Percentiles rank a stretch among this genome's conserved stretches.
These are phyloP conservation scores for Gymnoscelis rufifasciata DNA, from an alignment of 2,888 invertebrate genomes.

Conservation along the genomic window DNA sequence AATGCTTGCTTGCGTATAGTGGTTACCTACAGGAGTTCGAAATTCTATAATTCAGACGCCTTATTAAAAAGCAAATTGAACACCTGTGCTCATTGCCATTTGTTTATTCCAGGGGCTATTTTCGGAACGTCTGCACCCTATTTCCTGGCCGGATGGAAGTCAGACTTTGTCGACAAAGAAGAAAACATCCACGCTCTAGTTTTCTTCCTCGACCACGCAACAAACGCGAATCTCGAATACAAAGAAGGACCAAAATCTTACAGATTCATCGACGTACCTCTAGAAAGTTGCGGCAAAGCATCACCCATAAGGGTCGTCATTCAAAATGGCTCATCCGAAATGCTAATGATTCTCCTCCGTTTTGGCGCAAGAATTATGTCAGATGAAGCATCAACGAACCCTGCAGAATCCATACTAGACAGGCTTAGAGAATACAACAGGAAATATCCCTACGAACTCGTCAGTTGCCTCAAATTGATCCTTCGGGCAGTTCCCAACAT, in stretches of 20 bases:
- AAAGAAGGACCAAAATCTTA: conserved; percentile 50
- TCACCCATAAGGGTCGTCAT: conserved; percentile 86
- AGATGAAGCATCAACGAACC: conserved; percentile 79
- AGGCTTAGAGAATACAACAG: conserved; percentile 81
- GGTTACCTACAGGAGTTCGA: too few relatives aligned
- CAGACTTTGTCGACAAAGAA: conserved; percentile 87
- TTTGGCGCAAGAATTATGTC: conserved; percentile 82
- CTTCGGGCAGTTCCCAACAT: conserved; percentile 82
- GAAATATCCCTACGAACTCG: conserved; percentile 83
- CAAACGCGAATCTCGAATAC: conserved; percentile 81
- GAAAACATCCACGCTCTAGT: conserved; percentile 88
- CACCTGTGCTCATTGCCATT: neutral
- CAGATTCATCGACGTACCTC: conserved; percentile 87
- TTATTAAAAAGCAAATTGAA: too few relatives aligned
- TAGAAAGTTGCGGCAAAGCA: conserved; percentile 88
- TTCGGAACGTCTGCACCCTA: conserved; percentile 90
- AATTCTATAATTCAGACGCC: too few relatives aligned
- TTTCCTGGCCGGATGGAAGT: conserved; percentile 91
- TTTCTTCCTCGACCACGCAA: conserved; percentile 88
- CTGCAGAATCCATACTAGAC: conserved; percentile 82
- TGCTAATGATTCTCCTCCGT: conserved; percentile 85
- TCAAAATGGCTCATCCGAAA: conserved; percentile 86
- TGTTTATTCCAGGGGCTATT: conserved; percentile 83
- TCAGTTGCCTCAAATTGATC: conserved; percentile 83
- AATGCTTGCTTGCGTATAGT: too few relatives aligned